Evolutionary conservation across 2,797 vertebrate species (phyloP), one percentile per base, ranked within the genome.

Genomic region (Pangasius krempfi): DNA sequence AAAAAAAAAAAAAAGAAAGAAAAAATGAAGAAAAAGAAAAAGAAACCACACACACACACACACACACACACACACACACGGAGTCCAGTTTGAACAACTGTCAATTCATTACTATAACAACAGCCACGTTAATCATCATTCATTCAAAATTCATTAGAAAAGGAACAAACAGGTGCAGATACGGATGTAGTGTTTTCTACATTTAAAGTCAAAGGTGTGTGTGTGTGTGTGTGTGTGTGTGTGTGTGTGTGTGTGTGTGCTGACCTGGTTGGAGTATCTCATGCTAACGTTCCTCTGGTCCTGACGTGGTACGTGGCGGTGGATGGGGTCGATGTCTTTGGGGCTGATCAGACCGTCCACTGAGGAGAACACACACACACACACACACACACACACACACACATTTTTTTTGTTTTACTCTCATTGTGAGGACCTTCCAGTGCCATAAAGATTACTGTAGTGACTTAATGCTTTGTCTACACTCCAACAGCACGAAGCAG

Each of bases 221-320:
- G 68, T 37, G 68, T 73, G 70, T 68, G 66, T 73, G 70, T 73
- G 33, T 50, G 73, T 50, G 60, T 44, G 37, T 40, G 62, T 37
- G 25, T 52, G 44, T 56, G 86, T 50, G 47, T 30, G 60, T 44
- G 37, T 50, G 60, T 37, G 33, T 12, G n/a, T 5, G 2, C 10
- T 84, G 52, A 99, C 99, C 97, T 98, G 98, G 91, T 99, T 99
- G 68, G 98, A 99, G 94, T 97, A 99, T 83, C 99, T 94, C 98
- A 99, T 98, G 94, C 97, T 98, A 93, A 99, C 97, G 0, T 99
- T 99, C 60, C 98, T 95, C 89, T 99, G 98, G 89, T 97, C 96
- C 92, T 97, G 94, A 5, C 92, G 94, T 7, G 97, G 94, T 0
- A 99, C 89, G 0, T 97, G 98, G 27, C 99, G 98, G 68, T 97